Evolutionary conservation across 2,888 invertebrate genomes (phyloP).

Genomic region (Synergus japonicus): DNA sequence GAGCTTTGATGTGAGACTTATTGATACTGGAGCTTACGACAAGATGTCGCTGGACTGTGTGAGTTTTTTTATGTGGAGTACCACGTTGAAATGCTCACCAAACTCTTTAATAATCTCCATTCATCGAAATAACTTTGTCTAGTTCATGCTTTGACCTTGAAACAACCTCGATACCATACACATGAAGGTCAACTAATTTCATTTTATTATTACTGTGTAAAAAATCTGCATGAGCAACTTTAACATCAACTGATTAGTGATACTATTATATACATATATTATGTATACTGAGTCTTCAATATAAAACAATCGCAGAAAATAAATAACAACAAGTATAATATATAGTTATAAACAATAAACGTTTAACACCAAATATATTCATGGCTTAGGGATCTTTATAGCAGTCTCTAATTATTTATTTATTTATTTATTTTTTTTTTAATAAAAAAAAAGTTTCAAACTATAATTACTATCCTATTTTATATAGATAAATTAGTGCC

Average conservation of each 20-base stretch:
- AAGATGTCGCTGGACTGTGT: constrained; percentile 68
- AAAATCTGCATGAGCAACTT: constrained; percentile 2
- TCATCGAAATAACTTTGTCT: constrained; percentile 41
- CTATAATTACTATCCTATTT: background rate
- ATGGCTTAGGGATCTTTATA: too few relatives aligned
- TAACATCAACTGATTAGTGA: background rate
- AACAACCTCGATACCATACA: constrained; percentile 64
- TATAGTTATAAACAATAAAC: too few relatives aligned
- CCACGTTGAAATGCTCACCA: constrained; percentile 42
- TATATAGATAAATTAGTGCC: background rate
- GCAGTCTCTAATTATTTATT: too few relatives aligned
- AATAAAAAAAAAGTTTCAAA: too few relatives aligned
- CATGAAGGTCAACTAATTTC: constrained; percentile 56
- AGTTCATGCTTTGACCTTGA: constrained; percentile 14
- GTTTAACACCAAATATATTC: too few relatives aligned
- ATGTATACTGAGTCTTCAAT: background rate
- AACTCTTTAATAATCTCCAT: constrained; percentile 36
- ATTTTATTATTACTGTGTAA: background rate
- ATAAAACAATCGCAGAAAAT: background rate
- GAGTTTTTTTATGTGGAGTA: constrained; percentile 64
- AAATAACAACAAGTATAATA: too few relatives aligned
- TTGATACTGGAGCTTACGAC: constrained; percentile 73
- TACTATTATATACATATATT: background rate
- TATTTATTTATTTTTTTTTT: too few relatives aligned
- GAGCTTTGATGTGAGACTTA: constrained; percentile 68